Base-by-base conservation (phyloP, 2,888 invertebrate genomes). In the Dermolepida albohirtum region DNA sequence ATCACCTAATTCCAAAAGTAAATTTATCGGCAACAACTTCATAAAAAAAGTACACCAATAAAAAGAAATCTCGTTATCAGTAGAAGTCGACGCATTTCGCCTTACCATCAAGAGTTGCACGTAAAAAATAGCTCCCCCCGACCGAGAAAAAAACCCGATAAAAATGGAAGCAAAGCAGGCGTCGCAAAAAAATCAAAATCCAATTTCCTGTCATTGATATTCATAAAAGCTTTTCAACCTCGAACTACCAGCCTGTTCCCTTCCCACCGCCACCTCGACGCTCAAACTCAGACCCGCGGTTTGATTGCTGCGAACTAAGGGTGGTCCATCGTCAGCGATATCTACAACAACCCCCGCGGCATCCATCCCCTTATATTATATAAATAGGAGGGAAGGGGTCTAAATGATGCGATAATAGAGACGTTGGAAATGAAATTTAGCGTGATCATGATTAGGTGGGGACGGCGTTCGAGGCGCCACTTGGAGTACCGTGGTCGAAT, bases 371-470 rank as follows among this genome's bases (percentile, higher is more conserved):
- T 75, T 75, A 76, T 74, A 76, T 52, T 44, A 64, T 64, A 51
- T 64, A 41, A 12, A 27, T 14, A 43, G 41, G 52, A 8, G 41
- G 22, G 64, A 29, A 63, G 62, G 29, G 65, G 68, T 65, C 72
- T 74, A 73, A 74, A 72, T 75, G 76, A 78, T 76, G 78, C 74
- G 79, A 79, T 81, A 80, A 81, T 80, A 77, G 78, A 79, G 78
- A 79, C 78, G 78, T 79, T 76, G 51, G 75, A 77, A 78, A 77
- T 78, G 76, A 78, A 80, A 80, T 80, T 80, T 78, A 79, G 75
- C 79, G 79, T 79, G 77, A 79, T 78, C 74, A 72, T 71, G 77
- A 78, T 77, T 65, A 64, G 34, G 29, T 14, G 40, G 47, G 43
- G 14, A 22, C 64, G 52, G 52, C 51, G 51, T 17, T 50, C 27